Evolutionary conservation across 2,888 invertebrate genomes (phyloP), one percentile per base, ranked within the genome.

Genomic region (Colostygia pectinataria): DNA sequence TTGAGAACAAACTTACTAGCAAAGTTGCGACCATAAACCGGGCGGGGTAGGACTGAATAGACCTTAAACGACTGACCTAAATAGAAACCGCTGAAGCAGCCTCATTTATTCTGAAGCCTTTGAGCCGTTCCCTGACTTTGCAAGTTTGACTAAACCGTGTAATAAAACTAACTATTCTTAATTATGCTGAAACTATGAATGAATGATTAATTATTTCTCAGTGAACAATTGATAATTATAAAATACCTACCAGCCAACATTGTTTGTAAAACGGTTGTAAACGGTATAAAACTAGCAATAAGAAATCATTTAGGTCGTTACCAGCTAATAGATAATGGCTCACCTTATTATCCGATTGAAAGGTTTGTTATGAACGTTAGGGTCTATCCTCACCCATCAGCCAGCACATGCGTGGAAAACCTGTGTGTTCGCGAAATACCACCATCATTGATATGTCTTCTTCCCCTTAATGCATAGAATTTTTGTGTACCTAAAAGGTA

Each of bases 261-360:
- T 62, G 58, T 58, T 59, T 52, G 46, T 44, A 51, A 53, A 55
- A 28, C n/a, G 23, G 15, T 34, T 9, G 32, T 48, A 50, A 53
- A 49, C 53, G 45, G 50, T 44, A 46, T 36, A 32, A n/a, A 40
- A 53, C 57, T 59, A 59, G 62, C 53, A 63, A 63, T 65, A 59
- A 59, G 57, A 64, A 63, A 67, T 57, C 57, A 60, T 62, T 67
- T 59, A 60, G 58, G 59, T 61, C 53, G 58, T 44, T 36, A 58
- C 58, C 40, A 57, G 29, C 32, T 39, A 53, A 53, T 48, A 34
- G 40, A 38, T 51, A 27, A 46, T 38, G 49, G 56, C 55, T 37
- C 43, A 44, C 53, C 49, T 54, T 47, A 36, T 47, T 50, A 57
- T 40, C 41, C 29, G 41, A 49, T 48, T 32, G 36, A 38, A 15